These are phyloP conservation scores for Wasmannia auropunctata DNA, from an alignment of 1,140 invertebrate species.

Conservation along the genomic window DNA sequence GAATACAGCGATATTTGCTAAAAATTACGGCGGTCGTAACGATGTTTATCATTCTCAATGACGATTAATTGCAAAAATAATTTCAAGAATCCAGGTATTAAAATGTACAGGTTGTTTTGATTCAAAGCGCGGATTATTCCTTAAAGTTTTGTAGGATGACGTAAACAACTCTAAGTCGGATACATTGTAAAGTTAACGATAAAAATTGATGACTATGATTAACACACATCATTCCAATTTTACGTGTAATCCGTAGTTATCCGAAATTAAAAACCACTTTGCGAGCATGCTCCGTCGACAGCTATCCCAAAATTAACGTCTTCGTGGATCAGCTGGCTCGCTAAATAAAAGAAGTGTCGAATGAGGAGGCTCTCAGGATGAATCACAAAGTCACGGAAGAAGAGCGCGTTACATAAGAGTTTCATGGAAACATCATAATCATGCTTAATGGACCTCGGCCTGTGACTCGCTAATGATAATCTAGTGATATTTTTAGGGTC, in stretches of 20 bases:
- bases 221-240: constrained; percentile 37
- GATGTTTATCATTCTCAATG: not conserved
- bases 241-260: constrained; percentile 29
- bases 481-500: constrained; percentile 51
- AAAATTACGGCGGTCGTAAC: constrained; percentile 14
- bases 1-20: constrained; percentile 8
- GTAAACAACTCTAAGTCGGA: not conserved
- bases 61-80: constrained; percentile 37
- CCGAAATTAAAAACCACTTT: constrained; percentile 46
- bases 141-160: not conserved
- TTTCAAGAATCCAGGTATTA: not conserved
- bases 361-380: constrained; percentile 5
- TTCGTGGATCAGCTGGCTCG: constrained; percentile 46
- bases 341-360: constrained; percentile 39
- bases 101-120: not conserved
- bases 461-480: constrained; percentile 57
- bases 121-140: too few species aligned
- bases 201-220: constrained; percentile 29
- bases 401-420: constrained; percentile 57
- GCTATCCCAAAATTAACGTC: constrained; percentile 59
- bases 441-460: constrained; percentile 37
- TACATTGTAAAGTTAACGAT: not conserved
- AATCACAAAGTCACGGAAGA: constrained; percentile 60
- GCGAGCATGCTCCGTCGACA: constrained; percentile 24
- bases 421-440: constrained; percentile 66